Base-by-base conservation (phyloP, 2,888 invertebrate species). In the Emmelina monodactyla region DNA sequence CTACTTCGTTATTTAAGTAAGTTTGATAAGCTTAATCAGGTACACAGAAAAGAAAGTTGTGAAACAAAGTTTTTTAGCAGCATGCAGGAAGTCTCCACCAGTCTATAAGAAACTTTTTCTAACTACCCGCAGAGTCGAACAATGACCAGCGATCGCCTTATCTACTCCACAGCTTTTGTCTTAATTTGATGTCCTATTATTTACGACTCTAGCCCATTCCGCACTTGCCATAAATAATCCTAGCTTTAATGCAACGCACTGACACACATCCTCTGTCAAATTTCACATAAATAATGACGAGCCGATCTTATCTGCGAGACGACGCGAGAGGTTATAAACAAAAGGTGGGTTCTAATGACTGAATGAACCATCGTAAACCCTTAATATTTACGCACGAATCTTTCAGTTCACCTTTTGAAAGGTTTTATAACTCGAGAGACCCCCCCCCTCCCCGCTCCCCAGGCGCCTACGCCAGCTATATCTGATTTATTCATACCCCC, bases 401-500 rank as follows among this genome's bases (percentile, higher is more conserved):
- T 68, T 71, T 66, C 68, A 70, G 70, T 58, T 69, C 53, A 63
- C 67, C 66, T 69, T 71, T 69, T 66, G 62, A 65, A 68, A 68
- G 66, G 66, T 70, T 73, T 75, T 69, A 73, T 71, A 72, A 65
- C 69, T 62, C 45, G 53, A 61, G 62, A 58, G 59, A 58, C 61
- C 59, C 41, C 58, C 50, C 49, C 62, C 64, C 63, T 66, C 61
- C 59, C 41, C 58, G 50, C 49, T 63, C 64, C 63, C 67, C 55
- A 54, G 66, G 65, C 66, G 67, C 70, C 66, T 66, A 63, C 63
- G 58, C 63, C 62, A 58, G 55, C 63, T 65, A 64, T 65, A 68
- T 69, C 73, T 76, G 68, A 76, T 78, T 76, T 75, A 76, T 76
- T 76, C 71, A 73, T 68, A 73, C 67, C 70, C 67, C 71, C 75